Base-by-base conservation (phyloP, 1,140 invertebrate species). In the Apis dorsata region DNA sequence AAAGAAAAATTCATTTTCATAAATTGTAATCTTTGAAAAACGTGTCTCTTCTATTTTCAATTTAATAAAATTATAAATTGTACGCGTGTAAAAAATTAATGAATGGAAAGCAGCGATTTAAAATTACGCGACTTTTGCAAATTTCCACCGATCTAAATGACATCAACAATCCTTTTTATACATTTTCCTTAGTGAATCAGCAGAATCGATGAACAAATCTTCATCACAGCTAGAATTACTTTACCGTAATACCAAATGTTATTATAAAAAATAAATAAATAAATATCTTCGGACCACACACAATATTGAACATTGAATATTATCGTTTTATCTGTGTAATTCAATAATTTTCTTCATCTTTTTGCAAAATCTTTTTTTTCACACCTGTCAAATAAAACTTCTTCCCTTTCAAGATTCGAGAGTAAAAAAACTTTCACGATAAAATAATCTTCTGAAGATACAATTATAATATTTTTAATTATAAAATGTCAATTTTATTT, bases 121-220 rank as follows among this genome's bases (percentile, higher is more conserved):
- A 51, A 65, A 51, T 65, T 65, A 65, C 53, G 34, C 3, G 53
- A 60, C 12, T 60, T 17, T 59, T 59, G 24, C 53, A 34, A 73
- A 73, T 7, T 44, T 73, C 55, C 19, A 34, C 10, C 19, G 9
- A 19, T 57, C 44, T 44, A 59, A 73, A 73, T 59, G 19, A 44
- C 28, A 74, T 74, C 21, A n/a, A 74, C 17, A 34, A 34, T 53
- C 24, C 10, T 21, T 28, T 55, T 53, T 28, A 73, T n/a, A 60
- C 15, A 7, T 49, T 74, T 74, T 60, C 34, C 57, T 60, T 60
- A 15, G 57, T 74, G 72, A 74, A 44, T 74, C 72, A 60, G 72
- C 72, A 74, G 1, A 60, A 60, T 15, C 57, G 44, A 49, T 51
- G 24, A 74, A 74, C 57, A 19, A 74, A 74, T 74, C 55, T 74